Conservation (phyloP, 2,888 invertebrate species). For the Diplazon laetatorius region DNA sequence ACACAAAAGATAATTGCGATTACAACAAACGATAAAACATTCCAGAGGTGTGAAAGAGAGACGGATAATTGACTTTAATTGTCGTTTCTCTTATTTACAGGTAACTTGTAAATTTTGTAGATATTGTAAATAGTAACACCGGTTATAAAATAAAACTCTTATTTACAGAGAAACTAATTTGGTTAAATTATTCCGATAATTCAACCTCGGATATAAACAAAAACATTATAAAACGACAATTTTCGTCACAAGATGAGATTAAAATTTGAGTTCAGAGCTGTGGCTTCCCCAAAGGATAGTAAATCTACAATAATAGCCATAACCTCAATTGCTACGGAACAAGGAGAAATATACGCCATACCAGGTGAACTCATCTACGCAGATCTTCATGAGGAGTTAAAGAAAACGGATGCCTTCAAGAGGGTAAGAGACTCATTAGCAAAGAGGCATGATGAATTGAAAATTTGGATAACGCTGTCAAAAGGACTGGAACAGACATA, state of each 20-base stretch:
- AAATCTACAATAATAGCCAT: conserved; percentile 59
- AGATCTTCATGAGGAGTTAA: conserved; percentile 51
- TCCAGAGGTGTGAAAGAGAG: too few species aligned
- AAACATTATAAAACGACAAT: conserved; percentile 37
- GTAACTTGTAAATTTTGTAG: not conserved
- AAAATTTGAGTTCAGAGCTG: conserved; percentile 55
- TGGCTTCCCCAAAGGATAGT: conserved; percentile 57
- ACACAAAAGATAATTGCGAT: too few species aligned
- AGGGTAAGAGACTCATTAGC: conserved; percentile 62
- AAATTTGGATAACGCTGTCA: conserved; percentile 65
- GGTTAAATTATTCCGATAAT: not conserved
- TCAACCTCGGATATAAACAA: not conserved
- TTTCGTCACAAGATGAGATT: conserved; percentile 40
- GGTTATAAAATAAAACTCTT: not conserved
- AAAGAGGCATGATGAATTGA: conserved; percentile 63
- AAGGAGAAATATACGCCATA: conserved; percentile 54
- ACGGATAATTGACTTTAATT: not conserved
- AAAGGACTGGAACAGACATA: conserved; percentile 61
- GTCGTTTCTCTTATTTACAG: conserved; percentile 18
- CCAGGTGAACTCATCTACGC: conserved; percentile 47
- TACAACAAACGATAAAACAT: too few species aligned
- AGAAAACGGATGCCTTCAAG: conserved; percentile 60
- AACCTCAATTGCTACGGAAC: conserved; percentile 63
- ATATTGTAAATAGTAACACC: not conserved
- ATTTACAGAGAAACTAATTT: conserved; percentile 3